These are phyloP conservation scores for Nezara viridula DNA, from an alignment of 2,888 invertebrate genomes.

Conservation along the genomic window DNA sequence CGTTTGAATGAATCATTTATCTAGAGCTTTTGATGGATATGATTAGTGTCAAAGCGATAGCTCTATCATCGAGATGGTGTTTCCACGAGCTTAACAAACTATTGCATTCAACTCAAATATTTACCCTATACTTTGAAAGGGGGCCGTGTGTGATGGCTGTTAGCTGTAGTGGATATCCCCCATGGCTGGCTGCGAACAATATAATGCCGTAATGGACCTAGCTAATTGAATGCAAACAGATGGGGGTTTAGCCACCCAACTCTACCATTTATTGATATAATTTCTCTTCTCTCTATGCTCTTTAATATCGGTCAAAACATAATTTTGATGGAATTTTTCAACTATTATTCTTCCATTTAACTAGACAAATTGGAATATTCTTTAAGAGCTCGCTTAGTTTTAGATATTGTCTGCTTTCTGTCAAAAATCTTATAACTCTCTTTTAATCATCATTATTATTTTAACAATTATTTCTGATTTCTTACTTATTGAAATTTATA, in stretches of 20 bases:
- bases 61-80: not conserved
- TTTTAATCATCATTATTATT: no score
- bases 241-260: not conserved
- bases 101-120: not conserved
- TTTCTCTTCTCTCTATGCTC: not conserved
- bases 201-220: not conserved
- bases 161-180: not conserved
- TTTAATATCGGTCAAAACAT: not conserved
- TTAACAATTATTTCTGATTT: no score
- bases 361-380: no score
- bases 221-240: not conserved
- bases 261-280: not conserved
- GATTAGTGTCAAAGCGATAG: not conserved
- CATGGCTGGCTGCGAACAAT: not conserved
- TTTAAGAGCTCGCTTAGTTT: no score
- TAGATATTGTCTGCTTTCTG: no score
- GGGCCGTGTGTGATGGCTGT: not conserved
- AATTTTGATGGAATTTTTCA: not conserved
- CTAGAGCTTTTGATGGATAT: not conserved
- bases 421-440: no score
- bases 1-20: not conserved
- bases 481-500: no score
- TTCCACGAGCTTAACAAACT: not conserved
- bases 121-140: not conserved
- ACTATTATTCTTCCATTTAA: no score